Evolutionary conservation across 1,140 invertebrate species (phyloP).

Genomic region (Halyomorpha halys): DNA sequence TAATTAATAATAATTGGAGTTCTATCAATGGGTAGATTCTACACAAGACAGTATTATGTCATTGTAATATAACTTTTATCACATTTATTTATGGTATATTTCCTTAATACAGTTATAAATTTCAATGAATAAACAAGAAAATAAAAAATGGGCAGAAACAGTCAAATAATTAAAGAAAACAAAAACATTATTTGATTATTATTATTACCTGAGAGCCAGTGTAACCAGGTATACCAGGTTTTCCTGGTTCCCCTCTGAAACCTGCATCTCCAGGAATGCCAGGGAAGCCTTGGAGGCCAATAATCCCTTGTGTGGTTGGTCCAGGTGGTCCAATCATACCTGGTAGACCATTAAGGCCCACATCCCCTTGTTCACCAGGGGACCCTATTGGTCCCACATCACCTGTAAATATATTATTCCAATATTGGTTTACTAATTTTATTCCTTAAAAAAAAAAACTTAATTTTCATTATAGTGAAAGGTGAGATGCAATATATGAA

Average conservation of each 20-base stretch:
- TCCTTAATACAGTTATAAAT: no score
- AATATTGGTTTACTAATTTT: no score
- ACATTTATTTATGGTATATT: no score
- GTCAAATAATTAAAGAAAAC: background rate
- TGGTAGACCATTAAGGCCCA: conserved; percentile 18
- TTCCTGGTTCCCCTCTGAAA: conserved; percentile 28
- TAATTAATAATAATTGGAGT: no score
- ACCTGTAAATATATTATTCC: no score
- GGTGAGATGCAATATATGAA: background rate
- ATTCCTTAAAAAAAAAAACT: background rate
- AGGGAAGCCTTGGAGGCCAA: conserved; percentile 15
- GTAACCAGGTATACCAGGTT: conserved; percentile 25
- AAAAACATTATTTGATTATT: no score
- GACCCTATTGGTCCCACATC: background rate
- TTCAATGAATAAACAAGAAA: no score
- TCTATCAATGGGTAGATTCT: no score
- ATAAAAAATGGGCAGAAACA: background rate
- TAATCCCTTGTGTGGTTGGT: background rate
- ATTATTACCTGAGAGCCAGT: conserved; percentile 20
- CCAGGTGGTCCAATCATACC: background rate
- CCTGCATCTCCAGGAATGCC: conserved; percentile 28
- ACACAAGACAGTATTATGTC: no score
- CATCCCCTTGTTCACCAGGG: conserved; percentile 12
- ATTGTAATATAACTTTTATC: no score
- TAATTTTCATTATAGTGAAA: no score